A percentile compares a stretch with the other conserved stretches of the same genome.
Evolutionary conservation across 2,113 vertebrate species (phyloP).

Genomic region (Cavia aperea): DNA sequence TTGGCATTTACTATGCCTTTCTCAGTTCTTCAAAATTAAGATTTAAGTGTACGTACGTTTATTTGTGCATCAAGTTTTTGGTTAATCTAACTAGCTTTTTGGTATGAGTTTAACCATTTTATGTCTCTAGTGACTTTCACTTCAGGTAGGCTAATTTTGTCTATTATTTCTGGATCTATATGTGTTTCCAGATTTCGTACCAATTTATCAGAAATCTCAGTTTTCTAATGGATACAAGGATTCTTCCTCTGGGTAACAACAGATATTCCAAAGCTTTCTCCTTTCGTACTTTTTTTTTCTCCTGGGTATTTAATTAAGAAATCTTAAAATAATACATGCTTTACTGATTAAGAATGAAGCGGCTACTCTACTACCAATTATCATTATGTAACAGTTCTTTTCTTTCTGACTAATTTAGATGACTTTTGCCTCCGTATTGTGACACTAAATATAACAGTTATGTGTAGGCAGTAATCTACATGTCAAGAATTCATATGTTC

Average conservation of each 20-base stretch:
- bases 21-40: not conserved
- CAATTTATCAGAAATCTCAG: not conserved
- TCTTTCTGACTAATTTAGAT: not conserved
- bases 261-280: not conserved
- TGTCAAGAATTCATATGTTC: not conserved
- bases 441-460: not conserved
- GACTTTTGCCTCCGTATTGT: not conserved
- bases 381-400: not conserved
- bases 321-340: not conserved
- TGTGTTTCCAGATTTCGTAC: not conserved
- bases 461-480: not conserved
- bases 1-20: accelerated
- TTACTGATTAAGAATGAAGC: not conserved
- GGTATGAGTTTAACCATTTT: not conserved
- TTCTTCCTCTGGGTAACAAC: not conserved
- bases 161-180: not conserved
- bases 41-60: not conserved
- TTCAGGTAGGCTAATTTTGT: not conserved
- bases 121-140: not conserved
- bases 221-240: not conserved
- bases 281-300: not conserved
- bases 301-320: not conserved
- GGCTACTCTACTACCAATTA: not conserved
- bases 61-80: no score
- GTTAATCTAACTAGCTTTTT: not conserved